These are phyloP conservation scores for Cheilosia pagana DNA, from an alignment of 2,888 invertebrate species.

Conservation along the genomic window DNA sequence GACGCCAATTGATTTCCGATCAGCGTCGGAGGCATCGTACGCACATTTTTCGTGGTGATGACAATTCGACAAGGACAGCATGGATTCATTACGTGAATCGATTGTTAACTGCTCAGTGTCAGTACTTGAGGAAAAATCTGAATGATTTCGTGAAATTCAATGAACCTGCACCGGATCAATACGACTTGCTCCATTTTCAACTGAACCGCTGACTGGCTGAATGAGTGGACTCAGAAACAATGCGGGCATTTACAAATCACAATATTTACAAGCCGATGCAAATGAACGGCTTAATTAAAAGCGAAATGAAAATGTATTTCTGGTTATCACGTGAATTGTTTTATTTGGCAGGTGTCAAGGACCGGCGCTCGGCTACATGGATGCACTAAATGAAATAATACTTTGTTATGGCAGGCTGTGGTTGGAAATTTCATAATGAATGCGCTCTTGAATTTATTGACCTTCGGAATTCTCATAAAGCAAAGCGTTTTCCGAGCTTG, in stretches of 20 bases:
- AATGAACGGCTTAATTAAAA: constrained; percentile 26
- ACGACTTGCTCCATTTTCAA: not conserved
- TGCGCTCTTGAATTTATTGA: not conserved
- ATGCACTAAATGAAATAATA: constrained; percentile 13
- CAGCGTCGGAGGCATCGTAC: not conserved
- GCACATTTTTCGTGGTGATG: not conserved
- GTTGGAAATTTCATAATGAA: not conserved
- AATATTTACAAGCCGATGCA: constrained; percentile 14
- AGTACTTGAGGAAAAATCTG: not conserved
- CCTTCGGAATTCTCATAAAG: too few relatives aligned
- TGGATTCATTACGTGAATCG: constrained; percentile 16
- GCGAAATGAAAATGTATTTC: constrained; percentile 21
- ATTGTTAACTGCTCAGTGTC: constrained; percentile 1
- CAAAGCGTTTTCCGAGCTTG: too few relatives aligned
- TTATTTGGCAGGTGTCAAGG: constrained; percentile 7
- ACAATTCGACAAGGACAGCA: constrained; percentile 39
- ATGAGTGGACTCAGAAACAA: not conserved
- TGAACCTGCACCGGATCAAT: constrained; percentile 25
- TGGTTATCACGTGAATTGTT: constrained; percentile 6
- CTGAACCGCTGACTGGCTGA: not conserved
- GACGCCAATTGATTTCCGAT: constrained; percentile 26
- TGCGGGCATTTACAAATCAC: not conserved
- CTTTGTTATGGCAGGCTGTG: not conserved
- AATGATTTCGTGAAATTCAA: constrained; percentile 13
- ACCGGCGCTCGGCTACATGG: not conserved